Base-by-base conservation (phyloP, 2,888 invertebrate genomes). In the Chaetogeoica ovagalla region DNA sequence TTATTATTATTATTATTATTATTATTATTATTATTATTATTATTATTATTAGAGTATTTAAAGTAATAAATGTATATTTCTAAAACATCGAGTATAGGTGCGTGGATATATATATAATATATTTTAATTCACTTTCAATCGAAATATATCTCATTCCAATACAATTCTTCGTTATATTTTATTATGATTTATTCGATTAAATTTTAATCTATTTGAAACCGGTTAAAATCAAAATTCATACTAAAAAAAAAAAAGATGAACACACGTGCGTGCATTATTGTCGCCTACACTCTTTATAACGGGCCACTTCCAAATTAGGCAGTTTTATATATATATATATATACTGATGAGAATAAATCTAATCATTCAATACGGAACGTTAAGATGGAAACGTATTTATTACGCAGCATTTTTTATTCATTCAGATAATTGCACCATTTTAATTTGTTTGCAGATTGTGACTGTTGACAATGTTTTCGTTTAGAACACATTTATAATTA, bases 221-320 rank as follows among this genome's bases (percentile, higher is more conserved):
- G 8, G 21, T 55, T 30, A 55, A 23, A 19, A 19, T 30, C 0
- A 30, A 69, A 6, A 30, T 23, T 30, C 19, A 30, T 30, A 30
- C 2, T 52, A 13, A 55, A 52, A 48, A 48, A 71, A 79, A 79
- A 63, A 55, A 19, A 79, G 39, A 30, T 30, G n/a, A 70, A 65
- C 79, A 70, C 62, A 39, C 77, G 62, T 57, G 62, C 63, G 79
- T 71, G 70, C 60, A 30, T 43, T 15, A 63, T 59, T 57, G 21
- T 63, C 63, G 55, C 71, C 79, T 57, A 79, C 79, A 55, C 43
- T 39, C 15, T 55, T 63, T 62, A 70, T 77, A 79, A 79, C 79
- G 79, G 79, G 65, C 71, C 55, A 43, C 23, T 62, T 39, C 79
- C 57, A 71, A 79, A 71, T 63, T 71, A 57, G 57, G 63, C 13